Evolutionary conservation across 2,888 invertebrate genomes (phyloP).

Genomic region (Petrophora chlorosata): DNA sequence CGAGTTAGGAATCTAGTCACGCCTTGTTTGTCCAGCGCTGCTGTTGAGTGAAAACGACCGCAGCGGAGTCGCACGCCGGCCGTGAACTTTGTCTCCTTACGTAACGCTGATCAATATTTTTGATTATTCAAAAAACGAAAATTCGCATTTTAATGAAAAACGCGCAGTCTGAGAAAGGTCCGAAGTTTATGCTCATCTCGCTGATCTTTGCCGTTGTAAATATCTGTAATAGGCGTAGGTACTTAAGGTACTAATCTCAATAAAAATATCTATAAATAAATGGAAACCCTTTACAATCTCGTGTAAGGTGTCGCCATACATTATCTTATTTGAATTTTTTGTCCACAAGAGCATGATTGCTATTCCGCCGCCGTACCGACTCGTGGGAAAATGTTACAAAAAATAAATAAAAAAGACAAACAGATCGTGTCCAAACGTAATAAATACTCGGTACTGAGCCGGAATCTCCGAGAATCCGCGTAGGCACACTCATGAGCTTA

Average conservation of each 20-base stretch:
- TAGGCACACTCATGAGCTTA: constrained; percentile 48
- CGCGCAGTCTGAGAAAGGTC: too few species aligned
- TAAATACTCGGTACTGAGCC: constrained; percentile 65
- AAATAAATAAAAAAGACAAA: constrained; percentile 58
- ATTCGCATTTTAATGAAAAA: too few species aligned
- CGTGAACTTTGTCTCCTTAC: constrained; percentile 74
- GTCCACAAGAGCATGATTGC: constrained; percentile 33
- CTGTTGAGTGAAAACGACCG: constrained; percentile 61
- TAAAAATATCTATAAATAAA: too few species aligned
- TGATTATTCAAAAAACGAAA: constrained; percentile 52
- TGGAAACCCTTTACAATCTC: neutral
- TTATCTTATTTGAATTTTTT: constrained; percentile 11
- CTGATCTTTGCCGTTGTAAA: too few species aligned
- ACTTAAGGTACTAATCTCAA: too few species aligned
- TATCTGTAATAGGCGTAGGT: too few species aligned
- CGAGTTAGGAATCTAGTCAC: constrained; percentile 75
- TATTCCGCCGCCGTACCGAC: constrained; percentile 57
- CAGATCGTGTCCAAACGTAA: constrained; percentile 59
- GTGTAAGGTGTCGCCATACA: constrained; percentile 10
- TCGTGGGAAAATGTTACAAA: constrained; percentile 71
- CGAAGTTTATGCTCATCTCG: too few species aligned
- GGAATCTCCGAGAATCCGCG: constrained; percentile 72
- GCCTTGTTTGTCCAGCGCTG: constrained; percentile 64
- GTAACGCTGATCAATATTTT: constrained; percentile 60
- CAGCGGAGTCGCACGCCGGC: constrained; percentile 53